phyloP scores from a whole-genome alignment of 2,797 vertebrate genomes.

The Antennarius maculatus region DNA sequence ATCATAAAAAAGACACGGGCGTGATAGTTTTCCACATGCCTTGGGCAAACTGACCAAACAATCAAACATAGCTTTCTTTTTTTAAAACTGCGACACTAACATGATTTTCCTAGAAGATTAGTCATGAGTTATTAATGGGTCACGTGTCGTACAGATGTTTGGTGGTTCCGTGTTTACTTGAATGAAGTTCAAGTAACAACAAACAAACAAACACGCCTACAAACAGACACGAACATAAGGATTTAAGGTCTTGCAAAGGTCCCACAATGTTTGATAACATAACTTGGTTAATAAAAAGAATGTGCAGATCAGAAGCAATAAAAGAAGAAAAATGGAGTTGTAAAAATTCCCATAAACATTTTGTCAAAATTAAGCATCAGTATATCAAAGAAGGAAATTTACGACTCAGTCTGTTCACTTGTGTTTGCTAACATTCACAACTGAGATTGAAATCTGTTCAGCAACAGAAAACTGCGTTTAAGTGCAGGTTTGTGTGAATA shows the following conservation, averaged over 20 bases:
- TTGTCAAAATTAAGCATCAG: conserved; percentile 7
- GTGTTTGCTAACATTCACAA: conserved; percentile 69
- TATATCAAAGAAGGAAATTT: conserved; percentile 12
- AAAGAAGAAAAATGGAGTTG: background rate
- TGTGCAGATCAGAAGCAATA: background rate
- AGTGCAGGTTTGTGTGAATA: conserved; percentile 38
- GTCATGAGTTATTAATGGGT: background rate
- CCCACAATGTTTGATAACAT: background rate
- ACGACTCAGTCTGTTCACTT: conserved; percentile 52
- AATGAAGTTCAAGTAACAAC: conserved; percentile 9
- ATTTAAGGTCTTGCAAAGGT: background rate
- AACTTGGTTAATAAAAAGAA: conserved; percentile 14
- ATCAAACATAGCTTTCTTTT: background rate
- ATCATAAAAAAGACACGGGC: background rate
- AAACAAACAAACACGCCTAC: conserved; percentile 9
- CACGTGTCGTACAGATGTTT: conserved; percentile 46
- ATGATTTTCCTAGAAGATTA: background rate
- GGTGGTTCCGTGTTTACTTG: conserved; percentile 51
- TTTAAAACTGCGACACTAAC: background rate
- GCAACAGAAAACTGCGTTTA: conserved; percentile 12
- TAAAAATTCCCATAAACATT: background rate
- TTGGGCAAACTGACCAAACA: too few species aligned
- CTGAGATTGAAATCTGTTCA: conserved; percentile 50
- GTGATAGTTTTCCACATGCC: background rate
- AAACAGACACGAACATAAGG: conserved; percentile 9